Percentiles rank a stretch among this genome's conserved stretches.
These are phyloP conservation scores for Littorina saxatilis DNA, from an alignment of 1,140 invertebrate genomes.

Conservation along the genomic window DNA sequence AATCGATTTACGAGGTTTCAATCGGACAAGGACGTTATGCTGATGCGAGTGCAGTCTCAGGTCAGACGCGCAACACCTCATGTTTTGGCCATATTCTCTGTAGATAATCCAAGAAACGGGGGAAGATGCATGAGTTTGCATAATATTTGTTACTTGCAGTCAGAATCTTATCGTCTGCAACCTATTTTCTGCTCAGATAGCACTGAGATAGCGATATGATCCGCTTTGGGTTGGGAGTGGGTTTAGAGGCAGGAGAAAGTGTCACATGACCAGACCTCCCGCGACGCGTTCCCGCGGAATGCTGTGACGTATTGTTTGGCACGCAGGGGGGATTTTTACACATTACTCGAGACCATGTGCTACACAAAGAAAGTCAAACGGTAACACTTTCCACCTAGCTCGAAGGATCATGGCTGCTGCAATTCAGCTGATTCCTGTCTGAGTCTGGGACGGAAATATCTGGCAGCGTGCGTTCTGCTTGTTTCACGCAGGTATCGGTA, in stretches of 20 bases:
- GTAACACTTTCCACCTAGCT: background rate
- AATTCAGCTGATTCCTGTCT: background rate
- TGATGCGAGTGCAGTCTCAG: background rate
- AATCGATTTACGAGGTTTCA: too few species aligned
- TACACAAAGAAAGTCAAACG: constrained; percentile 3
- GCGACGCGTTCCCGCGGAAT: constrained; percentile 33
- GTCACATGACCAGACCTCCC: constrained; percentile 38
- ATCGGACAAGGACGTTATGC: too few species aligned
- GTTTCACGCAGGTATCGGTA: too few species aligned
- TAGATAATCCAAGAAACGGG: background rate
- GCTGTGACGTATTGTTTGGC: constrained; percentile 41
- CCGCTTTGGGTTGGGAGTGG: background rate
- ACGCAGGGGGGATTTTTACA: constrained; percentile 26
- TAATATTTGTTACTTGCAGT: too few species aligned
- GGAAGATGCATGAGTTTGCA: too few species aligned
- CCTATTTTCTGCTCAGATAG: too few species aligned
- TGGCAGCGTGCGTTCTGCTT: background rate
- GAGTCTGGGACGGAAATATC: too few species aligned
- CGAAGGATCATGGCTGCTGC: background rate
- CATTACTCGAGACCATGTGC: constrained; percentile 27
- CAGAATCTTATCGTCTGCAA: too few species aligned
- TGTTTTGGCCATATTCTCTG: background rate
- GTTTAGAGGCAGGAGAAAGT: background rate
- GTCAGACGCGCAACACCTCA: background rate
- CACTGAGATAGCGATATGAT: background rate